Conservation (phyloP, 1,140 invertebrate species). For the Lasioglossum baleicum region DNA sequence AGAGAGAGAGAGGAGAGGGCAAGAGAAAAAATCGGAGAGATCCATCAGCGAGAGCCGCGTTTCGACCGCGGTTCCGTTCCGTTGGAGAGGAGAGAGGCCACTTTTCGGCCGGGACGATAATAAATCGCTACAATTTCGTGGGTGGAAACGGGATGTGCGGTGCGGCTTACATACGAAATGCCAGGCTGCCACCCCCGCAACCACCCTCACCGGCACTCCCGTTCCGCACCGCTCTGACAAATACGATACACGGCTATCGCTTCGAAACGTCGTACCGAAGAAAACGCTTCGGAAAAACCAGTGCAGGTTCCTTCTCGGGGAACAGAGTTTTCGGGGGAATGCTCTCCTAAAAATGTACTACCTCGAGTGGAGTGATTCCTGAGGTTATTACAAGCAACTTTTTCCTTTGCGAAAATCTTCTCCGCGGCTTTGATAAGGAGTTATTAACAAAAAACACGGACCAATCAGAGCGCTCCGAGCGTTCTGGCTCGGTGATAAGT, state of each 20-base stretch:
- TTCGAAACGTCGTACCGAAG: conserved; percentile 61
- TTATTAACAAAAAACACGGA: too few relatives aligned
- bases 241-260: conserved; percentile 71
- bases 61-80: conserved; percentile 29
- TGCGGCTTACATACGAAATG: conserved; percentile 66
- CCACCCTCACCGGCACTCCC: background rate
- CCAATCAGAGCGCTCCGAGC: too few relatives aligned
- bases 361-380: too few relatives aligned
- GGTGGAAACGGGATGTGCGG: conserved; percentile 55
- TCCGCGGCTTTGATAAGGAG: too few relatives aligned
- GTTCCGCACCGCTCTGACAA: conserved; percentile 66
- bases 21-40: background rate
- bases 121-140: conserved; percentile 72
- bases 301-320: background rate
- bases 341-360: too few relatives aligned
- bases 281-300: conserved; percentile 21
- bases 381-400: too few relatives aligned
- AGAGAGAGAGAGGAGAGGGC: background rate
- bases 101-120: conserved; percentile 60
- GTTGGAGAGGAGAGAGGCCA: background rate
- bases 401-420: too few relatives aligned
- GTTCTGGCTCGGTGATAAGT: too few relatives aligned
- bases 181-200: background rate
- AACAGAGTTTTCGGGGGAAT: background rate
- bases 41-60: conserved; percentile 42